phyloP scores from a whole-genome alignment of 2,113 vertebrate genomes.

The Falcunculus frontatus region DNA sequence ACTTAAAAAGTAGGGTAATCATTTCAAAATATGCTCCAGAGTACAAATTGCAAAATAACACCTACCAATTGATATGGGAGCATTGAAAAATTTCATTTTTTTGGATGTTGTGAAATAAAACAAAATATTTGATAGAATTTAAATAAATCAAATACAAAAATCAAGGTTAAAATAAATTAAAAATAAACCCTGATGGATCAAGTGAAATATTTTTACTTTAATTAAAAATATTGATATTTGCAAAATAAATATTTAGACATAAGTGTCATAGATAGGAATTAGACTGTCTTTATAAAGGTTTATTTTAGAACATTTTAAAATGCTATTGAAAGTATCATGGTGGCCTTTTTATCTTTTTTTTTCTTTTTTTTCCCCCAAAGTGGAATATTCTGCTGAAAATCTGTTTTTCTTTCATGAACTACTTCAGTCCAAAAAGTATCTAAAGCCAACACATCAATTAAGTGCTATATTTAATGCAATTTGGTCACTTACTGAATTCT shows the following conservation, averaged over 20 bases:
- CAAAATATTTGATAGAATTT: not conserved
- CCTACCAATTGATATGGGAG: not conserved
- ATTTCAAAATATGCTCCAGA: not conserved
- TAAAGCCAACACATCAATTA: not conserved
- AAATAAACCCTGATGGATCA: not conserved
- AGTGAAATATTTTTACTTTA: not conserved
- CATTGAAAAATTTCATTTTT: not conserved
- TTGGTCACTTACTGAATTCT: not conserved
- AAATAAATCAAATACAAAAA: not conserved
- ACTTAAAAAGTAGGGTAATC: not conserved
- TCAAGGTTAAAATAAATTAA: not conserved
- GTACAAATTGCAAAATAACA: not conserved
- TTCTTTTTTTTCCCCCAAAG: rapidly evolving
- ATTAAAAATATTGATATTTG: not conserved
- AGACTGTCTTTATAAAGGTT: not conserved
- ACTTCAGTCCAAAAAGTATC: not conserved
- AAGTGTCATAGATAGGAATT: not conserved
- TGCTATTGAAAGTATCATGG: not conserved
- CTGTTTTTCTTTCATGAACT: not conserved
- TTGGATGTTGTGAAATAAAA: not conserved
- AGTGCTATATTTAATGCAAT: not conserved
- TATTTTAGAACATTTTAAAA: not conserved
- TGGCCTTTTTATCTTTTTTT: not conserved
- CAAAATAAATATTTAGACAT: not conserved
- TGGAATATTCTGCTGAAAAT: not conserved